Evolutionary conservation across 2,113 vertebrate genomes (phyloP).

Genomic region (Microcebus jonahi): DNA sequence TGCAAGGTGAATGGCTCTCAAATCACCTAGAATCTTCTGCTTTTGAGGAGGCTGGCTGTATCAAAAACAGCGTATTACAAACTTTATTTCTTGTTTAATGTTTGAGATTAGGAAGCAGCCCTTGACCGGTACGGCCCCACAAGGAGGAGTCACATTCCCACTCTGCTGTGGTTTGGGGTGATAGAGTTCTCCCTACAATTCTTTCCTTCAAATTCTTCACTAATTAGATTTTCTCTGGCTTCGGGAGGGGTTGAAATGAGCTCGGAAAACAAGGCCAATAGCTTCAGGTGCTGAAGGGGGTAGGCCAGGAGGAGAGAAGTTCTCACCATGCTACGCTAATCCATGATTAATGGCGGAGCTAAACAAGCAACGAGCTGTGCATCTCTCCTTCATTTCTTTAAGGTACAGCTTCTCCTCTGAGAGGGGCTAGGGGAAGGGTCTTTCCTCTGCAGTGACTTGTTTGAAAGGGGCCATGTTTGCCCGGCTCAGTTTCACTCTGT

Average conservation of each 20-base stretch:
- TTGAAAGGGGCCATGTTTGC: not conserved
- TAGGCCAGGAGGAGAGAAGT: constrained; percentile 52
- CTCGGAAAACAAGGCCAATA: constrained; percentile 59
- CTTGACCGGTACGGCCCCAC: not conserved
- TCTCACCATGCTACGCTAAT: not conserved
- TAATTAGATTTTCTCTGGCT: constrained; percentile 70
- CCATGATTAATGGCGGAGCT: not conserved
- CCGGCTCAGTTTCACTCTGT: not conserved
- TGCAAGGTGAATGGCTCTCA: not conserved
- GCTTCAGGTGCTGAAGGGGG: not conserved
- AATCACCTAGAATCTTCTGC: not conserved
- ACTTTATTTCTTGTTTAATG: not conserved
- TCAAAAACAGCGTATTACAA: not conserved
- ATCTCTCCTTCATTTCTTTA: not conserved
- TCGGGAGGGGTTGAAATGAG: constrained; percentile 29
- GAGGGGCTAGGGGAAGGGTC: not conserved
- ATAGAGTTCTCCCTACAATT: constrained; percentile 38
- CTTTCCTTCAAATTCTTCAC: constrained; percentile 56
- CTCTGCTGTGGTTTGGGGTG: constrained; percentile 22
- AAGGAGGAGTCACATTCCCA: constrained; percentile 56
- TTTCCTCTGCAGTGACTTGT: not conserved
- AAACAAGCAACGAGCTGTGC: not conserved
- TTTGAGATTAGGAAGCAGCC: constrained; percentile 24
- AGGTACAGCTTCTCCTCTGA: not conserved
- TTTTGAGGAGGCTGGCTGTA: not conserved